A percentile compares a stretch with the other conserved stretches of the same genome.
Evolutionary conservation across 2,797 vertebrate species (phyloP).

Genomic region (Brotula barbata): DNA sequence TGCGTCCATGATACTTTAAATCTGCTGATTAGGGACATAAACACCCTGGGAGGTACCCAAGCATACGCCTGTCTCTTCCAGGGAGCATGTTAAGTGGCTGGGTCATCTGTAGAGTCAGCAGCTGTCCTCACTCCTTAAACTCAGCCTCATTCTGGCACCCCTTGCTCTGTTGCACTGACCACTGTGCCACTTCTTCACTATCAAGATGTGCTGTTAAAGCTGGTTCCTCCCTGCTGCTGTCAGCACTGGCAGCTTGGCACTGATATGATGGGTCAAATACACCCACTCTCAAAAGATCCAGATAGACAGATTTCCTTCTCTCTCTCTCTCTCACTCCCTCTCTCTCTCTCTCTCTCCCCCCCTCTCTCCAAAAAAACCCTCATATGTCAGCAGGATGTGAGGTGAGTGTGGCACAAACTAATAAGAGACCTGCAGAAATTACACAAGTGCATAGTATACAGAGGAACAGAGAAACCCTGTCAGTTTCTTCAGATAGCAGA

Average conservation of each 20-base stretch:
- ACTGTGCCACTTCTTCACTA: constrained; percentile 33
- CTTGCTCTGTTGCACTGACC: constrained; percentile 29
- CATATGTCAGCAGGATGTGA: constrained; percentile 53
- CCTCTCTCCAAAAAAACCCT: too few relatives aligned
- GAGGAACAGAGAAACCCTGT: background rate
- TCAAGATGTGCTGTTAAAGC: constrained; percentile 67
- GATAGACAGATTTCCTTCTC: constrained; percentile 21
- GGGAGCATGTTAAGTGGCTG: constrained; percentile 28
- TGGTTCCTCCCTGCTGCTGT: constrained; percentile 59
- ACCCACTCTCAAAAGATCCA: constrained; percentile 36
- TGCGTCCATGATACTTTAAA: background rate
- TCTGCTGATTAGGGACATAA: constrained; percentile 37
- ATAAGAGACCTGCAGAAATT: constrained; percentile 23
- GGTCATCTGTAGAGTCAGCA: constrained; percentile 55
- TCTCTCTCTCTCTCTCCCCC: background rate
- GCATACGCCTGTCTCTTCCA: constrained; percentile 15
- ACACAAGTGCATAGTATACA: constrained; percentile 3
- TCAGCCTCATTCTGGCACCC: constrained; percentile 24
- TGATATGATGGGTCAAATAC: constrained; percentile 58
- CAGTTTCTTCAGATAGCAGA: background rate
- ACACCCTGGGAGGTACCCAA: constrained; percentile 28
- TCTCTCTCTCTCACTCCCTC: background rate
- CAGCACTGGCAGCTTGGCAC: constrained; percentile 65
- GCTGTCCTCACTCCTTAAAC: constrained; percentile 50
- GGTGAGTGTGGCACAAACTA: constrained; percentile 23